Percentiles rank a stretch among this genome's conserved stretches.
These are phyloP conservation scores for Aptenodytes forsteri DNA, from an alignment of 2,113 vertebrate genomes.

Conservation along the genomic window DNA sequence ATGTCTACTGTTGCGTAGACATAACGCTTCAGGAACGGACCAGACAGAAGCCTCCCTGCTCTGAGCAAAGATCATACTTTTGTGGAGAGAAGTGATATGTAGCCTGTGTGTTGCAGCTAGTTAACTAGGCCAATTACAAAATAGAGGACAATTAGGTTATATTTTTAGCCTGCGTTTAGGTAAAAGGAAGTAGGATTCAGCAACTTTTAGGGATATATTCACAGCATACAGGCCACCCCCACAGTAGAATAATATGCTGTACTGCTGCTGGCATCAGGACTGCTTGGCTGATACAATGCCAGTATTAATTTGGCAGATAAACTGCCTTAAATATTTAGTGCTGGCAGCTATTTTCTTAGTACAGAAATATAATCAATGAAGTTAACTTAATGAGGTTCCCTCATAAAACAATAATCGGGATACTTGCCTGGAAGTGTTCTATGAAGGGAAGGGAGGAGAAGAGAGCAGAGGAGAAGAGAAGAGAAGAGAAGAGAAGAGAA, in stretches of 20 bases:
- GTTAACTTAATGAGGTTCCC: conserved; percentile 27
- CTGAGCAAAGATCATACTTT: neutral
- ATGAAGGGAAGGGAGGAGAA: neutral
- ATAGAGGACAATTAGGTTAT: neutral
- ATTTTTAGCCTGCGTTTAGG: conserved; percentile 9
- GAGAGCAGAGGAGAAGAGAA: too few species aligned
- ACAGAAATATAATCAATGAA: conserved; percentile 45
- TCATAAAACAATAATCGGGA: conserved; percentile 38
- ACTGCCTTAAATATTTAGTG: conserved; percentile 48
- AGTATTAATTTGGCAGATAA: conserved; percentile 43
- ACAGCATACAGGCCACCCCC: neutral
- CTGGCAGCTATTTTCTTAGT: conserved; percentile 47
- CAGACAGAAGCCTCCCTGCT: neutral
- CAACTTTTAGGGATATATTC: neutral
- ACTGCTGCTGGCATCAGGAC: neutral
- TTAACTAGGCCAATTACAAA: neutral
- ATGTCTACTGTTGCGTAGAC: neutral
- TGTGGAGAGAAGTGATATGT: neutral
- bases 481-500: neutral
- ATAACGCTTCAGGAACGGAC: neutral
- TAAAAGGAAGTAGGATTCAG: neutral
- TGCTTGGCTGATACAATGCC: neutral
- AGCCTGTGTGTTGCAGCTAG: neutral
- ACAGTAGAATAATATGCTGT: neutral
- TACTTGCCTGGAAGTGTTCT: conserved; percentile 37